phyloP scores from a whole-genome alignment of 2,113 vertebrate species.

The Callithrix jacchus region DNA sequence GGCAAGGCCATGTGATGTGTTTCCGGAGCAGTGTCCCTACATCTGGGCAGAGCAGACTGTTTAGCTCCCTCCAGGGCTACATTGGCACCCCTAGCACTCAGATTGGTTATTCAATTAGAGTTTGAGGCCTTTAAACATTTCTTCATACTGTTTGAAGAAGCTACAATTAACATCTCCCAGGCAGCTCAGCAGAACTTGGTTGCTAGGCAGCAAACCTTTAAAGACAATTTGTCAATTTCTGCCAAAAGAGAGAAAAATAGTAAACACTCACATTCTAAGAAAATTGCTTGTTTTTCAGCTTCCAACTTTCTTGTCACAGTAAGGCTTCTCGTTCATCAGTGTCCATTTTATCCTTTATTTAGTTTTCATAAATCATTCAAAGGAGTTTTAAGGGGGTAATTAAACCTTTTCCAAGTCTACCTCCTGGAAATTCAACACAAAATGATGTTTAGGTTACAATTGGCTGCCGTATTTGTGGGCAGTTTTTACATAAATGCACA shows the following conservation, averaged over 20 bases:
- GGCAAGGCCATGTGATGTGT: background rate
- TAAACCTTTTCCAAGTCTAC: constrained; percentile 81
- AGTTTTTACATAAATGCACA: constrained; percentile 77
- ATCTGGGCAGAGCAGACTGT: background rate
- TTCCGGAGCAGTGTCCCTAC: background rate
- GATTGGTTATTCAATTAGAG: constrained; percentile 54
- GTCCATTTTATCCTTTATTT: constrained; percentile 85
- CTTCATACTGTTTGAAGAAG: constrained; percentile 70
- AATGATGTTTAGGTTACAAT: constrained; percentile 81
- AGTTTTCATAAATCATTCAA: constrained; percentile 86
- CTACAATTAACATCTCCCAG: constrained; percentile 69
- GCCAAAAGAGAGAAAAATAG: constrained; percentile 77
- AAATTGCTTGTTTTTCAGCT: constrained; percentile 83
- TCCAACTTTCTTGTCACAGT: constrained; percentile 72
- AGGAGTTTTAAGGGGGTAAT: constrained; percentile 82
- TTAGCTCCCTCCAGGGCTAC: background rate
- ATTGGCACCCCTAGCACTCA: background rate
- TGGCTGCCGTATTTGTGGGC: constrained; percentile 73
- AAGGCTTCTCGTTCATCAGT: constrained; percentile 80
- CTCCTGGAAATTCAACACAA: constrained; percentile 82
- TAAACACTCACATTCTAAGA: constrained; percentile 83
- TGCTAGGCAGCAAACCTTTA: constrained; percentile 79
- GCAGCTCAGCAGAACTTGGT: constrained; percentile 73
- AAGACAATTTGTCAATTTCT: constrained; percentile 81
- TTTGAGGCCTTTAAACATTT: constrained; percentile 66